Evolutionary conservation across 2,113 vertebrate species (phyloP), one percentile per base, ranked within the genome.

Genomic region (mouse (Mus musculus)): DNA sequence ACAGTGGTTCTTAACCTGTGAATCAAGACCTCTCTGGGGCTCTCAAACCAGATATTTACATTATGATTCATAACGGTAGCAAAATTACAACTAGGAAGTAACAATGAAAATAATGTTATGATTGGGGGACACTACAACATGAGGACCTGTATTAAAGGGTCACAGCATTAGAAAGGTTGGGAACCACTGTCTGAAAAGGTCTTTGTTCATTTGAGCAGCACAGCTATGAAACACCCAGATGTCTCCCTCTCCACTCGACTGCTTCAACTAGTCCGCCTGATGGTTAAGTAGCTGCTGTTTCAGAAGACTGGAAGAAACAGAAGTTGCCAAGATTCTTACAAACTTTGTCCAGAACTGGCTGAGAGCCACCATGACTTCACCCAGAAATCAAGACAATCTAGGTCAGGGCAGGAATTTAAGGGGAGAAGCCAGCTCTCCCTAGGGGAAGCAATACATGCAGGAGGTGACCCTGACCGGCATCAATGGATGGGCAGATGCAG

Each of bases 381-480:
- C 30, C 52, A 14, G 14, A 3, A 33, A 49, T 28, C 49, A 24
- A 26, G 65, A 71, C 39, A 28, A 22, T 42, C 20, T 33, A 56
- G 42, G 4, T 73, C n/a, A 80, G 63, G 54, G n/a, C 39, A 59
- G 30, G 42, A 42, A 14, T 30, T n/a, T 12, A 9, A 75, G 80
- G 67, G 52, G 39, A 71, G n/a, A n/a, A 12, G 63, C 6, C 8
- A 26, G 0, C 28, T 28, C 22, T 16, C 5, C 3, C 14, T n/a
- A 4, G 1, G 11, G 11, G 1, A 33, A 67, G 39, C 49, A 17
- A 14, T 49, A 9, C 22, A 4, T 1, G 0, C 54, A 16, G 67
- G 71, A 76, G 24, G 16, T 4, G 26, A 86, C 63, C 3, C 39
- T 39, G 63, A 0, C 6, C 1, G 13, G n/a, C 26, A 33, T 33